phyloP scores from a whole-genome alignment of 2,888 invertebrate species.

The Drosophila pseudotakahashii region DNA sequence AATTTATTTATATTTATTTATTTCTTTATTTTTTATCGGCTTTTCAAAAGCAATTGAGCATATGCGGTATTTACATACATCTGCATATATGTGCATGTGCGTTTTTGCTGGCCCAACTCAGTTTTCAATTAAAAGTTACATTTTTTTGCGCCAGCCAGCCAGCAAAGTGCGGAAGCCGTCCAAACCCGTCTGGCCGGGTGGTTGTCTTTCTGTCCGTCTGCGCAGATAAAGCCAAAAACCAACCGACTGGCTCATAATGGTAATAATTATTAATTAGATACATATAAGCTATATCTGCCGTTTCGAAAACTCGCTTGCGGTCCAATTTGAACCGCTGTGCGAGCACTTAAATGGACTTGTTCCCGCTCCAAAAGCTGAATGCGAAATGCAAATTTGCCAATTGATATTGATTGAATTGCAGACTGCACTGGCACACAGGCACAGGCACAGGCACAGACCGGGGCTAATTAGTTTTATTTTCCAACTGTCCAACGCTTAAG shows the following conservation, averaged over 20 bases:
- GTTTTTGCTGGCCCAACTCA: constrained; percentile 29
- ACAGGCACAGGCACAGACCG: constrained; percentile 12
- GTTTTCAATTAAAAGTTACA: constrained; percentile 40
- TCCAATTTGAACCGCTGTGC: constrained; percentile 34
- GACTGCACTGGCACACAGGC: constrained; percentile 43
- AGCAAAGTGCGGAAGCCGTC: constrained; percentile 71
- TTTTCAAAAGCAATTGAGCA: constrained; percentile 59
- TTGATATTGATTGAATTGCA: constrained; percentile 80
- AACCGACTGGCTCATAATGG: constrained; percentile 42
- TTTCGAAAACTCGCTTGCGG: constrained; percentile 34
- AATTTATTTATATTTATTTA: constrained; percentile 46
- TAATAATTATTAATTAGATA: constrained; percentile 75
- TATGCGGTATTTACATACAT: constrained; percentile 39
- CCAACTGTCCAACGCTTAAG: constrained; percentile 58
- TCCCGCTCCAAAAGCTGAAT: constrained; percentile 20
- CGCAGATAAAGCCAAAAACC: constrained; percentile 61
- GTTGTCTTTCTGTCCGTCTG: constrained; percentile 44
- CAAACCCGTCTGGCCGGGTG: constrained; percentile 48
- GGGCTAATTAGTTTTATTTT: constrained; percentile 78
- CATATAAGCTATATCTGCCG: constrained; percentile 37
- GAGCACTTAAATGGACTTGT: constrained; percentile 52
- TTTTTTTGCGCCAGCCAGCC: constrained; percentile 22
- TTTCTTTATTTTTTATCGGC: constrained; percentile 18
- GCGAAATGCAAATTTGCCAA: constrained; percentile 79
- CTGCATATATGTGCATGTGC: constrained; percentile 27